Evolutionary conservation across 2,888 invertebrate genomes (phyloP), one percentile per base, ranked within the genome.

Genomic region (Drosophila meridiana): DNA sequence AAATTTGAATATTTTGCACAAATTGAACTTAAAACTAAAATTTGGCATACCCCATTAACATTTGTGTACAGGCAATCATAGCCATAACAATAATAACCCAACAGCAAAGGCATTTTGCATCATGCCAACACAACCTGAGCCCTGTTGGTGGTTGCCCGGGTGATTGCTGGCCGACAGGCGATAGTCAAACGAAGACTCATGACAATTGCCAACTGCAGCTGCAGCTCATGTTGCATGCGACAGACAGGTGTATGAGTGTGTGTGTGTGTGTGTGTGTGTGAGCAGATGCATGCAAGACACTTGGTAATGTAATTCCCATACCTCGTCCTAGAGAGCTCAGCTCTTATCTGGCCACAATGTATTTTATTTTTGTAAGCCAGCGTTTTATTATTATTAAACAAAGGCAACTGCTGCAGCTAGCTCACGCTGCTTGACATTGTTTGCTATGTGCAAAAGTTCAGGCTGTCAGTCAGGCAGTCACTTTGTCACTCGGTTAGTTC

Each of bases 341-440:
- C 59, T 47, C 47, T 58, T 20, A 36, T 38, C 14, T 28, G 34
- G 26, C 50, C 58, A 69, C 64, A 76, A 69, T 69, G 59, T 77
- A 56, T 47, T 72, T 73, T 72, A 56, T 72, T 71, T 71, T 72
- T 66, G 32, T 72, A 53, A 55, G 61, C 58, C 71, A 73, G 57
- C 78, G 32, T 81, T 77, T 83, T 85, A 79, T 85, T 83, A 77
- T 83, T 83, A 81, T 83, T 83, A 77, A 83, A 81, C 85, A 79
- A 83, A 81, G 67, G 79, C 62, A 55, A 71, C 56, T 45, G 62
- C 38, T 48, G 60, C 36, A 13, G 5, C 20, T 11, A 30, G n/a
- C 47, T 36, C 30, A 43, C 14, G 55, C 73, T 62, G 71, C 84
- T 82, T 82, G 84, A 84, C 82, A 83, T 78, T 83, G 82, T 84